These are phyloP conservation scores for Sinocyclocheilus maitianheensis DNA, from an alignment of 2,113 vertebrate genomes.

Conservation along the genomic window DNA sequence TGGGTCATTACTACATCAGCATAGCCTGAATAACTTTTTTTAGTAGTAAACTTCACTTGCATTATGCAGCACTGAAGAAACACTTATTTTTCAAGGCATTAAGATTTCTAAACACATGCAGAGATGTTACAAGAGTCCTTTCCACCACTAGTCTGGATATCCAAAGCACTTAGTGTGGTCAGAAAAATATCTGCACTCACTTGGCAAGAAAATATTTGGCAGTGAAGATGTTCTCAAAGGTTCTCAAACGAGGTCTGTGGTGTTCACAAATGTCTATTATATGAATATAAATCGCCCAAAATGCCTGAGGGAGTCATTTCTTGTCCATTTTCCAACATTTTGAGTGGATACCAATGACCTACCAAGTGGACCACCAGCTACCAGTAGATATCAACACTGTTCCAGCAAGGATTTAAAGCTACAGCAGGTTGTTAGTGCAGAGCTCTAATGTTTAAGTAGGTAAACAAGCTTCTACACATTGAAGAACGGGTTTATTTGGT, in stretches of 20 bases:
- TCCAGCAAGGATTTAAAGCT: neutral
- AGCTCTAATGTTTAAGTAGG: neutral
- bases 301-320: conserved; percentile 2
- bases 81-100: neutral
- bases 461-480: conserved; percentile 10
- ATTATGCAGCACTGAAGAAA: conserved; percentile 18
- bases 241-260: neutral
- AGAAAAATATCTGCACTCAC: conserved; percentile 15
- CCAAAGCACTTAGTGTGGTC: conserved; percentile 47
- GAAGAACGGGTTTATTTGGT: conserved; percentile 12
- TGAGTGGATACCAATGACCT: neutral
- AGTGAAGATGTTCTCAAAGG: conserved; percentile 20
- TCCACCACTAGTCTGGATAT: neutral
- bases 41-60: conserved; percentile 7
- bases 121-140: conserved; percentile 3
- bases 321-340: conserved; percentile 13
- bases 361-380: neutral
- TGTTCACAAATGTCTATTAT: neutral
- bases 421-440: neutral
- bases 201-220: conserved; percentile 44
- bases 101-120: conserved; percentile 31
- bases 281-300: neutral
- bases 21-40: neutral
- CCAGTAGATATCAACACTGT: neutral
- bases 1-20: neutral